Evolutionary conservation across 2,797 vertebrate species (phyloP).

Genomic region (Loris lydekkerianus): DNA sequence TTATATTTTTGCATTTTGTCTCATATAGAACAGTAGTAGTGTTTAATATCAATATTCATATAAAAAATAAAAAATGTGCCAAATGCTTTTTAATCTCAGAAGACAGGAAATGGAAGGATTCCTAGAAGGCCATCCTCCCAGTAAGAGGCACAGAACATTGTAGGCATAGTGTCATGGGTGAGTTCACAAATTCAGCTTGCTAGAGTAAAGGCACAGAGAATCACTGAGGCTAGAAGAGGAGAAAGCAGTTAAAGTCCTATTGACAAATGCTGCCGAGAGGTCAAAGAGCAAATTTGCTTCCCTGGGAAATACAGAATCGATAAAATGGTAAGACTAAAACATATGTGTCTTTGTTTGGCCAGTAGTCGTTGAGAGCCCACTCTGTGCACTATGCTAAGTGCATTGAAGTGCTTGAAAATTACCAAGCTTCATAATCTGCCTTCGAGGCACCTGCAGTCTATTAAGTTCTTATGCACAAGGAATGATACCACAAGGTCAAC

Average conservation of each 20-base stretch:
- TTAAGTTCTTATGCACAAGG: background rate
- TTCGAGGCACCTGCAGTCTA: background rate
- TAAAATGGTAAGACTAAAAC: background rate
- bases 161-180: background rate
- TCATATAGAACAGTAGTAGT: background rate
- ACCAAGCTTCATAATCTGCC: background rate
- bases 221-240: background rate
- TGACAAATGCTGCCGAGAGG: background rate
- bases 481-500: background rate
- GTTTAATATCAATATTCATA: constrained; percentile 14
- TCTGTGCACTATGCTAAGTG: background rate
- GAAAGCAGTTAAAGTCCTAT: background rate
- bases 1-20: constrained; percentile 41
- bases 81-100: constrained; percentile 16
- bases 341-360: background rate
- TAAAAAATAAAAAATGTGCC: constrained; percentile 6
- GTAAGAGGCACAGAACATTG: background rate
- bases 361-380: background rate
- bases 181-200: background rate
- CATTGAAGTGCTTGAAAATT: background rate
- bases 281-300: background rate
- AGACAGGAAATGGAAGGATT: background rate
- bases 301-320: background rate
- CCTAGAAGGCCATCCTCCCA: background rate
- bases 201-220: background rate